These are phyloP conservation scores for Heteromormyrus szaboi DNA, from an alignment of 2,797 vertebrate species.

Conservation along the genomic window DNA sequence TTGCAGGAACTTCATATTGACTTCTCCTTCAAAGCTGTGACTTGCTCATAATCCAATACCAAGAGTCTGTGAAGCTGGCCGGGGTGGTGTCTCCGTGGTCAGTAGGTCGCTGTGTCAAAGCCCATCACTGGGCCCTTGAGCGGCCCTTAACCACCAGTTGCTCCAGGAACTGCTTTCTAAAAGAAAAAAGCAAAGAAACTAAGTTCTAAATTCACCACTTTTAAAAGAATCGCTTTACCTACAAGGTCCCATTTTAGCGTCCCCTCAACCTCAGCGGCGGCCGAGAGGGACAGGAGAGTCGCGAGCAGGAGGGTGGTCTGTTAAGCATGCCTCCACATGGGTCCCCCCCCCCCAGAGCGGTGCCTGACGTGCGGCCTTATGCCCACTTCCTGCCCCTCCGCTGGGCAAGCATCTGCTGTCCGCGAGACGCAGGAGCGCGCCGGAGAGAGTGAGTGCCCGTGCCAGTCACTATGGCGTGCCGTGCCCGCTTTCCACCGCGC, in stretches of 20 bases:
- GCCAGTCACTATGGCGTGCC: background rate
- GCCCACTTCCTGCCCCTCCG: background rate
- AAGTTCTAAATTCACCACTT: background rate
- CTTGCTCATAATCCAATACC: background rate
- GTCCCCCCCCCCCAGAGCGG: background rate
- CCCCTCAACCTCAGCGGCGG: background rate
- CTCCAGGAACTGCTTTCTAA: background rate
- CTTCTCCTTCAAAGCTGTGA: background rate
- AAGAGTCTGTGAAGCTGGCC: background rate
- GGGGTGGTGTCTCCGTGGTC: background rate
- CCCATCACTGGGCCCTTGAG: background rate
- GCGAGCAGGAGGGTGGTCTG: background rate
- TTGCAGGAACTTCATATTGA: background rate
- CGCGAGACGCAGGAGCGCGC: background rate
- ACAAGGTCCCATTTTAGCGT: background rate
- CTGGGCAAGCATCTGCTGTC: constrained; percentile 17
- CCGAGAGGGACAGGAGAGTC: background rate
- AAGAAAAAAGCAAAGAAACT: background rate
- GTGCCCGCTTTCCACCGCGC: background rate
- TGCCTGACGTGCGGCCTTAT: background rate
- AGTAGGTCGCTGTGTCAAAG: background rate
- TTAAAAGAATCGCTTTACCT: background rate
- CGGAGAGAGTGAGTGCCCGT: background rate
- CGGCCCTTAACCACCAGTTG: background rate
- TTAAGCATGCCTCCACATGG: background rate